Conservation (phyloP, 2,113 vertebrate species). For the Thamnaconus septentrionalis region DNA sequence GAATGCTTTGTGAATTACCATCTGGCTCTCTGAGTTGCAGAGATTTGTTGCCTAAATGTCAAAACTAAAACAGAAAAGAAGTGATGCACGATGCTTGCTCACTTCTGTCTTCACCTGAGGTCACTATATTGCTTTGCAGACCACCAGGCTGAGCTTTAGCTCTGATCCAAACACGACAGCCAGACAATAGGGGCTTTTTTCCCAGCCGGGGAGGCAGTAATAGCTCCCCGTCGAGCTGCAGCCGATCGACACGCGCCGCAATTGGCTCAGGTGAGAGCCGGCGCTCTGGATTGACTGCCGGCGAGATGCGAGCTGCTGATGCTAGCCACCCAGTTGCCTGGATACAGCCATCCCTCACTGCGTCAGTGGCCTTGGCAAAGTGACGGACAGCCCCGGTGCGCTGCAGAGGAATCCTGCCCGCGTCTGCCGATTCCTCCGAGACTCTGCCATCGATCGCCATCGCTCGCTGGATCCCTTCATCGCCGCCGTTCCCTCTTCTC, state of each 20-base stretch:
- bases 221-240: slow-evolving; percentile 41
- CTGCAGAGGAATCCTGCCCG: slow-evolving; percentile 58
- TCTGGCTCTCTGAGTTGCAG: too few relatives aligned
- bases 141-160: not conserved
- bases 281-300: slow-evolving; percentile 60
- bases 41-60: not conserved
- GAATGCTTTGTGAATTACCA: too few relatives aligned
- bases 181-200: slow-evolving; percentile 1
- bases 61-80: not conserved
- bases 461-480: too few relatives aligned
- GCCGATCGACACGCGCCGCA: slow-evolving; percentile 47
- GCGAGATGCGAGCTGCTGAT: slow-evolving; percentile 53
- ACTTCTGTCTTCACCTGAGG: not conserved
- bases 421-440: slow-evolving; percentile 49
- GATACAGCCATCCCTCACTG: slow-evolving; percentile 73
- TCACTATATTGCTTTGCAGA: not conserved
- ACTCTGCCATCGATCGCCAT: slow-evolving; percentile 39
- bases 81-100: too few relatives aligned
- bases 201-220: slow-evolving; percentile 33
- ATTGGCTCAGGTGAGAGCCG: slow-evolving; percentile 68
- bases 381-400: slow-evolving; percentile 74
- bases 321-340: slow-evolving; percentile 72
- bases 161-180: slow-evolving; percentile 3
- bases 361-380: slow-evolving; percentile 77
- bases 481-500: not conserved